Evolutionary conservation across 2,113 vertebrate genomes (phyloP).

Genomic region (Geococcyx californianus): DNA sequence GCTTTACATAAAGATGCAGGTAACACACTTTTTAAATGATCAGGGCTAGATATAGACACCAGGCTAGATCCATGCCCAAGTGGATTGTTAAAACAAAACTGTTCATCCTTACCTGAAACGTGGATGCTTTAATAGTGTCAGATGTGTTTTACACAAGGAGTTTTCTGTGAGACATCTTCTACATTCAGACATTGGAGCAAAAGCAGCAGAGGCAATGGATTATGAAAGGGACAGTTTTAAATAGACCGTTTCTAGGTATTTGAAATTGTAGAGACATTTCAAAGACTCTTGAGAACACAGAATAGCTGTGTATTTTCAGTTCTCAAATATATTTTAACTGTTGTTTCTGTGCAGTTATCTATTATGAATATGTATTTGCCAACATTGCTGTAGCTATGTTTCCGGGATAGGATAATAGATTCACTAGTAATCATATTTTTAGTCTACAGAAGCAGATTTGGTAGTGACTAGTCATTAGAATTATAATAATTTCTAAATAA

Average conservation of each 20-base stretch:
- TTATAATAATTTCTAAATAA: background rate
- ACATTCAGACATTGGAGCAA: background rate
- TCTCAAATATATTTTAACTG: background rate
- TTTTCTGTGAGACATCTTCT: background rate
- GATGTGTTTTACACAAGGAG: background rate
- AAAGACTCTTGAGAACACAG: background rate
- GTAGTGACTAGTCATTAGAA: background rate
- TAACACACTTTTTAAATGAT: background rate
- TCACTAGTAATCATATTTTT: background rate
- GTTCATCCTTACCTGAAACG: background rate
- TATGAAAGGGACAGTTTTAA: background rate
- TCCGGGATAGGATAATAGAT: background rate
- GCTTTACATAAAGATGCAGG: background rate
- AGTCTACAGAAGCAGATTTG: background rate
- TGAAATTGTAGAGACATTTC: background rate
- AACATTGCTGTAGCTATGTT: background rate
- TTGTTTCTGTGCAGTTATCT: background rate
- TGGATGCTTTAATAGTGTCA: background rate
- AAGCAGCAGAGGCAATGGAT: background rate
- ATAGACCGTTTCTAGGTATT: background rate
- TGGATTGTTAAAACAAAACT: background rate
- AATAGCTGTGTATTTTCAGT: accelerated
- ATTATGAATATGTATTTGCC: background rate
- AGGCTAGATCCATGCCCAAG: background rate
- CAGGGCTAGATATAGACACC: background rate